Base-by-base conservation (phyloP, 1,140 invertebrate species). In the Dryas iulia region DNA sequence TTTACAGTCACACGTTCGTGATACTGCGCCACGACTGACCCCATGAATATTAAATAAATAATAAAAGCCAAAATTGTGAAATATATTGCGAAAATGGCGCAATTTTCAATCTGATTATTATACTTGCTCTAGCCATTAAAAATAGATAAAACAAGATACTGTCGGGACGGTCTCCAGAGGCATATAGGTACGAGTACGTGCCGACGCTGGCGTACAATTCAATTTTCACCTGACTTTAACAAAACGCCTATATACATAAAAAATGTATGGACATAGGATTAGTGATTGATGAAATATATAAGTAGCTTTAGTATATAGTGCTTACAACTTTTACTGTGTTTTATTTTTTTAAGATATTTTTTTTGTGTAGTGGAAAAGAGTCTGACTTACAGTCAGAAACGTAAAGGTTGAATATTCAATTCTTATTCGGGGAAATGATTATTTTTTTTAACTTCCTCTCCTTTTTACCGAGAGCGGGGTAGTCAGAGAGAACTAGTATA, bases 141-240 rank as follows among this genome's bases (percentile, higher is more conserved):
- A 89, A 89, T 89, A 87, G 83, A 87, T 89, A 87, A 80, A 87
- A 86, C 81, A 84, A 86, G 85, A 89, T 89, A 86, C 76, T 82
- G 83, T 72, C 76, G 74, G 72, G 76, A 72, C 69, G 64, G 75
- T 85, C 85, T 78, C 82, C 63, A 10, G 74, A 80, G 83, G 66
- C 39, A 21, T 47, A 47, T 47, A n/a, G n/a, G n/a, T n/a, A 47
- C 35, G 77, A 66, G 79, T 73, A 80, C 82, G 82, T 79, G 82
- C 78, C 74, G 61, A 64, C 47, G 71, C 66, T 79, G 62, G 78
- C 75, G 75, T 66, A 75, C 81, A 84, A 89, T 87, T 87, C 85
- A 89, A 87, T 87, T 86, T 87, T 72, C 61, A 54, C 68, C 72
- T 28, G 72, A 68, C 56, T 56, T 21, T 26, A 62, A 62, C 59